Percentiles rank a stretch among this genome's conserved stretches.
phyloP scores from a whole-genome alignment of 2,888 invertebrate genomes.

The Euclidia mi region DNA sequence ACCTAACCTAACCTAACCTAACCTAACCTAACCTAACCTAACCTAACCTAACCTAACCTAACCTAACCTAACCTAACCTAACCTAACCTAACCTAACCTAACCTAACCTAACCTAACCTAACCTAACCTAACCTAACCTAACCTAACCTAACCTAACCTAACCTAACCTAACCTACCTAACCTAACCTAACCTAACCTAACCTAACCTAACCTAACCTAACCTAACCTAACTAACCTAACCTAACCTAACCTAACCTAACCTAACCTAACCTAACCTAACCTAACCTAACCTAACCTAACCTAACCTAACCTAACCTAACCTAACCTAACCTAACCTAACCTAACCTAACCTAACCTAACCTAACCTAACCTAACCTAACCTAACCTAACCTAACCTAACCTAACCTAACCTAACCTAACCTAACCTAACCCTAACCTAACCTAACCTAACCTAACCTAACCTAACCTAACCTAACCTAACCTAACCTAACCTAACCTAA shows the following conservation, averaged over 20 bases:
- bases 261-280: slow-evolving; percentile 26
- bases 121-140: slow-evolving; percentile 16
- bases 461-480: slow-evolving; percentile 26
- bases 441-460: slow-evolving; percentile 25
- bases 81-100: slow-evolving; percentile 29
- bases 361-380: slow-evolving; percentile 24
- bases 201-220: slow-evolving; percentile 26
- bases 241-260: slow-evolving; percentile 25
- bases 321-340: slow-evolving; percentile 27
- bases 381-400: slow-evolving; percentile 27
- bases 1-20: slow-evolving; percentile 24
- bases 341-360: slow-evolving; percentile 22
- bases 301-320: slow-evolving; percentile 27
- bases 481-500: slow-evolving; percentile 26
- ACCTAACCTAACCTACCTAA: too few relatives aligned
- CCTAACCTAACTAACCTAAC: slow-evolving; percentile 27
- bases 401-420: slow-evolving; percentile 25
- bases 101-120: slow-evolving; percentile 26
- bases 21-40: slow-evolving; percentile 27
- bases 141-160: slow-evolving; percentile 19
- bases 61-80: slow-evolving; percentile 27
- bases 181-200: slow-evolving; percentile 17
- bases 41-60: slow-evolving; percentile 27
- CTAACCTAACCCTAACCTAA: slow-evolving; percentile 23
- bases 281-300: slow-evolving; percentile 27